Conservation (phyloP, 53 echinoderm and acorn worm genomes). For the Echinometra lucunter region DNA sequence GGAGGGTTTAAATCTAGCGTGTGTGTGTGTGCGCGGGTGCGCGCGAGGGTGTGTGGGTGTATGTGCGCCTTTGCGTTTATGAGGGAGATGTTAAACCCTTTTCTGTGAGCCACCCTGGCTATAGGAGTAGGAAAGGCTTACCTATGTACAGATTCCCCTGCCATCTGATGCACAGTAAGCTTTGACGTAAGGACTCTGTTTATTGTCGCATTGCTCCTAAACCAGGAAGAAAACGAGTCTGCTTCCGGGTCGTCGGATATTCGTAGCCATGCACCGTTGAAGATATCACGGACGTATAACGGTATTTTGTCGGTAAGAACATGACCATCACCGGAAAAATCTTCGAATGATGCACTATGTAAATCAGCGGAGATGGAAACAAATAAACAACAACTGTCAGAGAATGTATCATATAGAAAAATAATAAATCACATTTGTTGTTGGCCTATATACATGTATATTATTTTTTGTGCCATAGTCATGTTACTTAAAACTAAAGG, state of each 20-base stretch:
- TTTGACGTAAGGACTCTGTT: neutral
- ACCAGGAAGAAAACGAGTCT: constrained; percentile 20
- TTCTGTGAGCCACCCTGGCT: too few relatives aligned
- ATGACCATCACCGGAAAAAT: neutral
- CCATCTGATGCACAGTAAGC: neutral
- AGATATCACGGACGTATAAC: neutral
- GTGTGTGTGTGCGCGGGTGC: too few relatives aligned
- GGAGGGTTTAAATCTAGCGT: too few relatives aligned
- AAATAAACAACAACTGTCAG: neutral
- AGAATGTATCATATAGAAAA: too few relatives aligned
- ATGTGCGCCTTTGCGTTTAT: too few relatives aligned
- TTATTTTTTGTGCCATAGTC: too few relatives aligned
- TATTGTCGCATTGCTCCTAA: neutral
- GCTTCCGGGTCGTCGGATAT: constrained; percentile 27
- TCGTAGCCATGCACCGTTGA: constrained; percentile 48
- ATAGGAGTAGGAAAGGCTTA: neutral
- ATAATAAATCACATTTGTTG: too few relatives aligned
- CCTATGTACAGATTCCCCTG: constrained; percentile 8
- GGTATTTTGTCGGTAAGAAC: neutral
- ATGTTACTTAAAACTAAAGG: too few relatives aligned
- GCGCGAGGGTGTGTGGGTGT: too few relatives aligned
- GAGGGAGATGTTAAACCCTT: too few relatives aligned
- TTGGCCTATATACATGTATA: too few relatives aligned
- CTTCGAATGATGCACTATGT: neutral
- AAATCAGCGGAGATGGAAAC: neutral